A percentile compares a stretch with the other conserved stretches of the same genome.
Conservation (phyloP, 2,888 invertebrate species). For the Campoplex capitator region DNA sequence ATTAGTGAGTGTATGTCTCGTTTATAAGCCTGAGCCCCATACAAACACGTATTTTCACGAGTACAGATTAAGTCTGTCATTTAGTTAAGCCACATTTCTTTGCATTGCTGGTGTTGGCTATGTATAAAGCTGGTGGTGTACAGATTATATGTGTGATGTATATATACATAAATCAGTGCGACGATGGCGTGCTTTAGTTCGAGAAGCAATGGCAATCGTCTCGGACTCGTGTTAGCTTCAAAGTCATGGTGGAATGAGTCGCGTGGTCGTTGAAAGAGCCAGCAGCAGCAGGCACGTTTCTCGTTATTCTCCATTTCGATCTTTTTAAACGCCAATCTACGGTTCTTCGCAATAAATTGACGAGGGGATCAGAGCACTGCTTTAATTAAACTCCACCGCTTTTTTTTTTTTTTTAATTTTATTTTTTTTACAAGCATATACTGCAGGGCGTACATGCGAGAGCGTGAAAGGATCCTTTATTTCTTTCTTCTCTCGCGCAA, state of each 20-base stretch:
- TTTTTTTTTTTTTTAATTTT: not conserved
- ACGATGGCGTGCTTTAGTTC: slow-evolving; percentile 45
- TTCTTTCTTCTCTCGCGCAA: slow-evolving; percentile 19
- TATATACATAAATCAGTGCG: slow-evolving; percentile 44
- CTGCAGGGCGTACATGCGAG: not conserved
- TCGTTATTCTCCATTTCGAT: slow-evolving; percentile 18
- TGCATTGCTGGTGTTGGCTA: not conserved
- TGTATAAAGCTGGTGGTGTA: not conserved
- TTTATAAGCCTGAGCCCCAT: slow-evolving; percentile 40
- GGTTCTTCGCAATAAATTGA: slow-evolving; percentile 74
- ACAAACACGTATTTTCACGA: slow-evolving; percentile 22
- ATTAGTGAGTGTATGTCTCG: slow-evolving; percentile 47
- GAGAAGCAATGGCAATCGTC: slow-evolving; percentile 42
- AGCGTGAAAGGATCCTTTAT: slow-evolving; percentile 21
- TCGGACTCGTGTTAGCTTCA: slow-evolving; percentile 36
- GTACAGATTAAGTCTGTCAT: slow-evolving; percentile 46
- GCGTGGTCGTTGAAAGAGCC: slow-evolving; percentile 45
- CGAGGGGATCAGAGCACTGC: slow-evolving; percentile 75
- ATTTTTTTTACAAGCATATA: slow-evolving; percentile 3
- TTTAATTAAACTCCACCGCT: slow-evolving; percentile 79
- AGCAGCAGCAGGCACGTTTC: slow-evolving; percentile 21
- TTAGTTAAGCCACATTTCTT: slow-evolving; percentile 33
- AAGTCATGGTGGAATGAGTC: slow-evolving; percentile 33
- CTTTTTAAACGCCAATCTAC: slow-evolving; percentile 35
- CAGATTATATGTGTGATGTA: slow-evolving; percentile 6